A percentile compares a stretch with the other conserved stretches of the same genome.
Conservation (phyloP, 2,113 vertebrate genomes). For the Dolichallabes microphthalmus region DNA sequence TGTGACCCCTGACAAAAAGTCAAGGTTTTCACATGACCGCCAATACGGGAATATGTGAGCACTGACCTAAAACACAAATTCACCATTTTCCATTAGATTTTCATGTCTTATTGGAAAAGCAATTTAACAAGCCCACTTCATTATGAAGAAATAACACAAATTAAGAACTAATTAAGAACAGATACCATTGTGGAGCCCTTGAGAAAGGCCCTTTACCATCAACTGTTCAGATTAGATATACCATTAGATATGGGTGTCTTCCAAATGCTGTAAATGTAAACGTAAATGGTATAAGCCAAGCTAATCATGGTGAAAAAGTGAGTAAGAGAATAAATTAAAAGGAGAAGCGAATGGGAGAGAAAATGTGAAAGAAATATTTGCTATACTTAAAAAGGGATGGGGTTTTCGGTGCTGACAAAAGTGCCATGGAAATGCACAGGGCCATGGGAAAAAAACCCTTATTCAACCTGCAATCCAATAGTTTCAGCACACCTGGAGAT, state of each 20-base stretch:
- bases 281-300: not conserved
- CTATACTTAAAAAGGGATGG: not conserved
- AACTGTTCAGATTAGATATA: no score
- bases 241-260: no score
- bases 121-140: not conserved
- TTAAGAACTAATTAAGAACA: no score
- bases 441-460: not conserved
- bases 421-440: not conserved
- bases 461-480: not conserved
- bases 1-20: slow-evolving; percentile 97
- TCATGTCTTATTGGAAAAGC: not conserved
- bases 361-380: no score
- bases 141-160: not conserved
- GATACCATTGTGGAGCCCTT: no score
- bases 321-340: no score
- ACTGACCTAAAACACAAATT: slow-evolving; percentile 78
- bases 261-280: no score
- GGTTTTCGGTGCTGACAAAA: not conserved
- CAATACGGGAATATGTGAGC: slow-evolving; percentile 88
- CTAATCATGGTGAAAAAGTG: no score
- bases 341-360: no score
- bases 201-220: not conserved
- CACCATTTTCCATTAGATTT: not conserved
- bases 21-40: slow-evolving; percentile 89
- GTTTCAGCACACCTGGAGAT: accelerated